phyloP scores from a whole-genome alignment of 2,113 vertebrate species.

The Rhinolophus ferrumequinum region DNA sequence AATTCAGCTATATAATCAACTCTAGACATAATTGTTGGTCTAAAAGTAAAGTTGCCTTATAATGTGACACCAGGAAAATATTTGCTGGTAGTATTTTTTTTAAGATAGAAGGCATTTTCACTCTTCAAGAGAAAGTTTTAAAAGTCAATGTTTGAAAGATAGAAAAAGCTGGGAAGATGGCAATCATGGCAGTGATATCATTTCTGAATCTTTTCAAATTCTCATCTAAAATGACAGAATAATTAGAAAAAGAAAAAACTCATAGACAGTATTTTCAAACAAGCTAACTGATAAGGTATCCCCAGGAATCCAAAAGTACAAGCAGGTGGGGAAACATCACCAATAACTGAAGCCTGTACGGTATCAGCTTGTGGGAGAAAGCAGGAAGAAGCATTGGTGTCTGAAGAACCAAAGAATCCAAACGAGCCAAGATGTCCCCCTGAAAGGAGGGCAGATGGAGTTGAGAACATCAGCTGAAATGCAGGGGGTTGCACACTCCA shows the following conservation, averaged over 20 bases:
- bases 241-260: neutral
- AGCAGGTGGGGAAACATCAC: neutral
- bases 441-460: neutral
- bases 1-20: constrained; percentile 10
- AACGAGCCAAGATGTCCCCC: neutral
- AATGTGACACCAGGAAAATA: constrained; percentile 3
- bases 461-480: neutral
- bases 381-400: neutral
- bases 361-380: neutral
- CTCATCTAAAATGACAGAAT: neutral
- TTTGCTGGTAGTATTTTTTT: neutral
- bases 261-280: neutral
- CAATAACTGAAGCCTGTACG: neutral
- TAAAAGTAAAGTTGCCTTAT: constrained; percentile 22
- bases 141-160: neutral
- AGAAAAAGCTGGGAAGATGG: neutral
- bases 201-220: constrained; percentile 22
- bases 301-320: neutral
- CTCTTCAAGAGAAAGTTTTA: constrained; percentile 27
- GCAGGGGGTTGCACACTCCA: neutral
- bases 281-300: neutral
- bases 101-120: neutral
- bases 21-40: neutral
- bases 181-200: neutral
- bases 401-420: neutral